Evolutionary conservation across 1,140 invertebrate genomes (phyloP), one percentile per base, ranked within the genome.

Genomic region (Aphaenogaster rudis): DNA sequence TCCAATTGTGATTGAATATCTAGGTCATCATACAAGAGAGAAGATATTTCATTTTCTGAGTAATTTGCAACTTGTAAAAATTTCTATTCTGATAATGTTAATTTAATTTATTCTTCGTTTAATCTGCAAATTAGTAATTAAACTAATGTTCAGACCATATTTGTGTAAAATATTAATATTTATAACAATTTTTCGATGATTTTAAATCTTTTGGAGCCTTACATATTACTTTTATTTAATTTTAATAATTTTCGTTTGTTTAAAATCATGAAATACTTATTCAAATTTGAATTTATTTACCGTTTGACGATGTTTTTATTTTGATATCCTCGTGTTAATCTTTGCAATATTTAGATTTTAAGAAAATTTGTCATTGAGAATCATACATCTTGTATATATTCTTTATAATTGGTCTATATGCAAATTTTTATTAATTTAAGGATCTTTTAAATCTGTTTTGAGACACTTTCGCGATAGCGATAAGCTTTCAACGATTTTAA

Each of bases 131-230:
- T 45, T 45, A 45, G 8, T 45, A 7, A 45, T 45, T 11, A 21
- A 67, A 13, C n/a, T 67, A 39, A 13, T 67, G 13, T 33, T 45
- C 42, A 45, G 28, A 17, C 1, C 2, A 39, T 9, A 52, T 76
- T 76, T 50, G 0, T 74, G 1, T 54, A 74, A n/a, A 39, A 45
- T 45, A 67, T 45, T 67, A 50, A 69, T 69, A 69, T 69, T 48
- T 59, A 42, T 57, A n/a, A 28, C 28, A 28, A 28, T 28, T 28
- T 28, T 28, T 28, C 28, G 28, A 28, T 28, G 28, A 28, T 28
- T 28, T 28, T 28, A 28, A 28, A 28, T 28, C 28, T 28, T 28
- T 28, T 28, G 28, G 28, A 28, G 28, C 28, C 28, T 28, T 28
- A 28, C 0, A 28, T 28, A 28, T 28, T 28, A 28, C 28, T 28